Conservation (phyloP, 1,140 invertebrate genomes). For the Solen grandis region DNA sequence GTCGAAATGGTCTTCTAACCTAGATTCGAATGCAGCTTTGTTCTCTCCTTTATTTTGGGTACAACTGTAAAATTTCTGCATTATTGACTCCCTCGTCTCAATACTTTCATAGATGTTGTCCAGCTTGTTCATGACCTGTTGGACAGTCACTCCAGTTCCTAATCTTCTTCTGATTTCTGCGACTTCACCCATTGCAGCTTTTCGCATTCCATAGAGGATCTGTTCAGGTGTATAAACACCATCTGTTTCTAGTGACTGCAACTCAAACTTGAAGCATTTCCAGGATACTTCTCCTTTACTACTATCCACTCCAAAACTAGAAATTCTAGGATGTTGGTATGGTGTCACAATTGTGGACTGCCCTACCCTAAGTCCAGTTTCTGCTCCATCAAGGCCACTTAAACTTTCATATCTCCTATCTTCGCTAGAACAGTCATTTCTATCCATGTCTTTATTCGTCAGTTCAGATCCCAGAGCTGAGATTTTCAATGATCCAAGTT, state of each 20-base stretch:
- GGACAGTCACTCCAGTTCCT: background rate
- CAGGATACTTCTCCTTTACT: conserved; percentile 19
- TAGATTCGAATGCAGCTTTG: background rate
- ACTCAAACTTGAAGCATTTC: background rate
- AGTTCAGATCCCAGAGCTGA: too few relatives aligned
- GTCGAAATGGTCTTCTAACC: conserved; percentile 6
- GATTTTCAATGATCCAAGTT: too few relatives aligned
- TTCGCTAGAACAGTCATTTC: too few relatives aligned
- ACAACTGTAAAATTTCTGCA: conserved; percentile 1
- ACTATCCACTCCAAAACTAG: too few relatives aligned
- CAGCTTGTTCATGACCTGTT: conserved; percentile 7
- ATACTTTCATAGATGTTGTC: conserved; percentile 22
- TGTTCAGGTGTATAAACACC: conserved; percentile 9
- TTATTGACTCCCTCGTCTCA: background rate
- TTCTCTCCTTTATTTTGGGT: background rate
- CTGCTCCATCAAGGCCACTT: too few relatives aligned
- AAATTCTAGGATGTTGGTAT: too few relatives aligned
- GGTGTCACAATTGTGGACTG: too few relatives aligned
- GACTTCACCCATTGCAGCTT: background rate
- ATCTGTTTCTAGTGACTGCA: conserved; percentile 6
- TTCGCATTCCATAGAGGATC: conserved; percentile 12
- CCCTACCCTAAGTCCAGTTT: too few relatives aligned
- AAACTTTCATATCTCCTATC: too few relatives aligned
- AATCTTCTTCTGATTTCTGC: background rate
- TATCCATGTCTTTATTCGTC: too few relatives aligned